Evolutionary conservation across 2,113 vertebrate genomes (phyloP), one percentile per base, ranked within the genome.

Genomic region (Grantiella picta): DNA sequence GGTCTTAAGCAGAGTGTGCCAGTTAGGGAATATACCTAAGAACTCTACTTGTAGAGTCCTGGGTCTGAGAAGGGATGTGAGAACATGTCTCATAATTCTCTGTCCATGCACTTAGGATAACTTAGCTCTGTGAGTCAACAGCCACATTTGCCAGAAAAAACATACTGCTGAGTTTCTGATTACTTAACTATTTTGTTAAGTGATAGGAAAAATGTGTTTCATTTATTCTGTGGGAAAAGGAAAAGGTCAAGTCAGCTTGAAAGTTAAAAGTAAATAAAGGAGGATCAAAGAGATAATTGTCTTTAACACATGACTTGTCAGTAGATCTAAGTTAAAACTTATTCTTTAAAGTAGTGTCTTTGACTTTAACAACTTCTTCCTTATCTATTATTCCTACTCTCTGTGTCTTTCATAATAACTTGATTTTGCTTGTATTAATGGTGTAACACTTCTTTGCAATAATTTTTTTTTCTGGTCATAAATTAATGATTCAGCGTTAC

Each of bases 121-220:
- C 28, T 86, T 49, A 88, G 47, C 15, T 82, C 23, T 5, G 14
- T 93, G 44, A 94, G 68, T 63, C 56, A 82, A 69, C 24, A 82
- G 59, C 25, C 36, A 44, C 27, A 7, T 77, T 66, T 91, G 57
- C 87, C 84, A 95, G 75, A 90, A 80, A 79, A 97, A 92, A 25
- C 45, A 69, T 29, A 28, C 50, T 59, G 27, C 38, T 64, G 78
- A 56, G 75, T 92, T 94, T 71, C 82, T 93, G 63, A 87, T 42
- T 95, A 22, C 45, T 94, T 82, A 90, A 71, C 49, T 94, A 4
- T 64, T 78, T 86, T 92, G 45, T 53, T 59, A 95, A 95, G 75
- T 88, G 83, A 94, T 71, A 91, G 89, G 78, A 76, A 94, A 82
- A 90, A 72, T 63, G 35, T 64, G 54, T 92, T 94, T 92, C 29